Percentiles rank a stretch among this genome's conserved stretches.
phyloP scores from a whole-genome alignment of 2,888 invertebrate genomes.

The Synanthedon formicaeformis region DNA sequence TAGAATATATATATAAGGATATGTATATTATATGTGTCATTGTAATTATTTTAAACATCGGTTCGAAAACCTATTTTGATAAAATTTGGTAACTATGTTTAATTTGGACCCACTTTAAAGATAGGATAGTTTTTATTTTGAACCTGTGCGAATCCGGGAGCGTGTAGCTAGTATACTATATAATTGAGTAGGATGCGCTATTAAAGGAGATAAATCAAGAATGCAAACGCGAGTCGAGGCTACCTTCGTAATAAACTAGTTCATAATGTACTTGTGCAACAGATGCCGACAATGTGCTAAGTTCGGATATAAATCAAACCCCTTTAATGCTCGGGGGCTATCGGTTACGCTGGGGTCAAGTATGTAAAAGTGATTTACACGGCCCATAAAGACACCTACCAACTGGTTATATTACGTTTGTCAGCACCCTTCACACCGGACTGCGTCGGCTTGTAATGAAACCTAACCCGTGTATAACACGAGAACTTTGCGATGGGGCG shows the following conservation, averaged over 20 bases:
- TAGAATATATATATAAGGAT: too few relatives aligned
- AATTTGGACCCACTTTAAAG: too few relatives aligned
- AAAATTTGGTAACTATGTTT: too few relatives aligned
- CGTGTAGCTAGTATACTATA: too few relatives aligned
- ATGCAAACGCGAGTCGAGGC: slow-evolving; percentile 19
- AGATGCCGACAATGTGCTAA: slow-evolving; percentile 63
- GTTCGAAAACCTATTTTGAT: too few relatives aligned
- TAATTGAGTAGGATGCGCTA: too few relatives aligned
- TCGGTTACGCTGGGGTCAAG: slow-evolving; percentile 57
- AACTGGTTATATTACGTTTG: slow-evolving; percentile 47
- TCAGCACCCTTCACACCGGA: slow-evolving; percentile 41
- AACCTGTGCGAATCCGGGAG: too few relatives aligned
- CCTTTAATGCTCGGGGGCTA: slow-evolving; percentile 58
- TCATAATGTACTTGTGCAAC: slow-evolving; percentile 42
- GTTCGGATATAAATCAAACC: slow-evolving; percentile 64
- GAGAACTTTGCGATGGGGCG: slow-evolving; percentile 15
- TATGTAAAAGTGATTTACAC: slow-evolving; percentile 60
- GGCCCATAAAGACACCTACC: slow-evolving; percentile 51
- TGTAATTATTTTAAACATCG: too few relatives aligned
- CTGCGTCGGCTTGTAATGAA: slow-evolving; percentile 28
- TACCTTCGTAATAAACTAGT: slow-evolving; percentile 57
- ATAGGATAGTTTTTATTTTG: too few relatives aligned
- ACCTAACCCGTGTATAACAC: slow-evolving; percentile 24
- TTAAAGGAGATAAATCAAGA: slow-evolving; percentile 1
- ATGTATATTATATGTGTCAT: too few relatives aligned